These are phyloP conservation scores for Apus apus DNA, from an alignment of 2,113 vertebrate genomes.

Conservation along the genomic window DNA sequence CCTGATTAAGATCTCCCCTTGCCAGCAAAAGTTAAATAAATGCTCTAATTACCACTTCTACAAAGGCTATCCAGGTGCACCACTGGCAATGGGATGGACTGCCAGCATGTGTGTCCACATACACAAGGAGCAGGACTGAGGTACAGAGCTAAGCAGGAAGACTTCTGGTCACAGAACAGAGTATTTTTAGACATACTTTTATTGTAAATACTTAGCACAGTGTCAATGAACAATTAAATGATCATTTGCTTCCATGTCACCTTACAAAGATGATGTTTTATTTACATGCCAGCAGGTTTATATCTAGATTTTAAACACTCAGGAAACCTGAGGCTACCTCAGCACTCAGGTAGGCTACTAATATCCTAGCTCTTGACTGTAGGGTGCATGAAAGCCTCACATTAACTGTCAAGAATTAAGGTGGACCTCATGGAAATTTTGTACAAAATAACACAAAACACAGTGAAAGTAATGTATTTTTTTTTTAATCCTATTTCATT, in stretches of 20 bases:
- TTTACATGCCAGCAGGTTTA: not conserved
- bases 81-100: accelerated
- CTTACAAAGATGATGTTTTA: not conserved
- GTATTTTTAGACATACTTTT: not conserved
- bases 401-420: not conserved
- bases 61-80: not conserved
- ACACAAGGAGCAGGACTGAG: not conserved
- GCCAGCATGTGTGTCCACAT: not conserved
- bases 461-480: not conserved
- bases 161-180: not conserved
- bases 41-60: not conserved
- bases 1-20: not conserved
- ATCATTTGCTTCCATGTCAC: not conserved
- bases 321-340: not conserved
- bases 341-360: not conserved
- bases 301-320: not conserved
- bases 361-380: not conserved
- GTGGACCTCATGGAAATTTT: not conserved
- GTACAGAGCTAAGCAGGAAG: not conserved
- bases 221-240: not conserved
- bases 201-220: not conserved
- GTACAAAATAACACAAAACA: not conserved
- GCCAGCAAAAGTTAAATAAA: not conserved
- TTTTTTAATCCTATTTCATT: not conserved
- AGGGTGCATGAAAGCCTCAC: not conserved